Percentiles rank a stretch among this genome's conserved stretches.
phyloP scores from a whole-genome alignment of 2,113 vertebrate species.

The Craseonycteris thonglongyai region DNA sequence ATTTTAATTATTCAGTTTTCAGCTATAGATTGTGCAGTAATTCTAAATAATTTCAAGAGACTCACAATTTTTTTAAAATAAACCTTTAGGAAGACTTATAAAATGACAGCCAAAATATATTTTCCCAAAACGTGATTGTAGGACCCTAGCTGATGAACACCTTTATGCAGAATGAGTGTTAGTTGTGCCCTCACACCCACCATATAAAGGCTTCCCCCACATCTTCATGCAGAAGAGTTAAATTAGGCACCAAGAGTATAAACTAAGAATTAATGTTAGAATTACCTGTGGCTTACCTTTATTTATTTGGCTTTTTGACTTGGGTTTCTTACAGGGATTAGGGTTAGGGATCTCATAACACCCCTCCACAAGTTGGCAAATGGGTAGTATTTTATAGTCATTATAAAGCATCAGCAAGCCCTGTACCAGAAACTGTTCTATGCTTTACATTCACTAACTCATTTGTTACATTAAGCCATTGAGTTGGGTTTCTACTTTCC shows the following conservation, averaged over 20 bases:
- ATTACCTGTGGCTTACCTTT: neutral
- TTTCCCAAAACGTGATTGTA: neutral
- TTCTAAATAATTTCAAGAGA: neutral
- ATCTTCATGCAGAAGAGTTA: neutral
- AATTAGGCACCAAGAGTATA: too few species aligned
- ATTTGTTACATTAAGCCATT: neutral
- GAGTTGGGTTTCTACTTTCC: too few species aligned
- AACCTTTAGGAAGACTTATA: too few species aligned
- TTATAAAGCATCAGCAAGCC: neutral
- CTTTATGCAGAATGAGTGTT: neutral
- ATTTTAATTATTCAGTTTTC: neutral
- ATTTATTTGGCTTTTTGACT: neutral
- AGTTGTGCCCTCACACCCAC: accelerated
- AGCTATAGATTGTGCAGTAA: neutral
- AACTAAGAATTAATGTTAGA: neutral
- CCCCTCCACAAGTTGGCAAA: too few species aligned
- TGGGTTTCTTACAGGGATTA: neutral
- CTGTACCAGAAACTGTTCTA: neutral
- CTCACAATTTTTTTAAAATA: neutral
- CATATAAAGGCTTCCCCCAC: too few species aligned
- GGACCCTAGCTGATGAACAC: neutral
- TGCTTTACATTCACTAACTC: neutral
- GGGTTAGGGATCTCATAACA: neutral
- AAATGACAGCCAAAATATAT: neutral
- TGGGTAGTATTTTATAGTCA: neutral